phyloP scores from a whole-genome alignment of 1,140 invertebrate species.

The Scaptomyza pallida region DNA sequence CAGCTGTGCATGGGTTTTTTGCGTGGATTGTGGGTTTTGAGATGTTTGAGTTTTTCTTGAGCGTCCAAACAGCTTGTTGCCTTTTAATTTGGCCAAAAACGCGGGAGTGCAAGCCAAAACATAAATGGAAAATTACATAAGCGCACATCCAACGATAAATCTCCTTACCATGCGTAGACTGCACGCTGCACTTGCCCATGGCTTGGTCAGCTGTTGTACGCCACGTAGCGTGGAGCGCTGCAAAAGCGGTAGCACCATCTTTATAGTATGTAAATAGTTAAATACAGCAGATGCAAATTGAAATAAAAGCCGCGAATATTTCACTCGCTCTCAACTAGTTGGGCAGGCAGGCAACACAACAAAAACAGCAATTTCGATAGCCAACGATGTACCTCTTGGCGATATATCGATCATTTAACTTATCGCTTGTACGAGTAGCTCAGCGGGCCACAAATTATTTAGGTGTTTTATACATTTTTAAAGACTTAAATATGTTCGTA shows the following conservation, averaged over 20 bases:
- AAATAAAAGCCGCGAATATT: conserved; percentile 43
- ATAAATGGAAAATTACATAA: conserved; percentile 61
- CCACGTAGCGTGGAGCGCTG: conserved; percentile 65
- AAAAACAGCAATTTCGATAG: conserved; percentile 41
- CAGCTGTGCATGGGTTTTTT: neutral
- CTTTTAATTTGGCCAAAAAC: conserved; percentile 1
- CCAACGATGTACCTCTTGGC: conserved; percentile 1
- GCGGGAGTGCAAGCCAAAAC: conserved; percentile 21
- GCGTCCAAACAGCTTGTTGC: neutral
- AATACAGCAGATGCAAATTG: conserved; percentile 21
- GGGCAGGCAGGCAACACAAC: conserved; percentile 34
- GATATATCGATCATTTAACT: conserved; percentile 20
- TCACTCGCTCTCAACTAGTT: conserved; percentile 22
- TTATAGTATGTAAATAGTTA: conserved; percentile 30
- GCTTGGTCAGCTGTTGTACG: conserved; percentile 68
- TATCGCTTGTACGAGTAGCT: neutral
- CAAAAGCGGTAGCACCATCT: conserved; percentile 74
- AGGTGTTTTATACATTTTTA: too few species aligned
- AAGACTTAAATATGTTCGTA: too few species aligned
- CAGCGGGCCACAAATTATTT: too few species aligned
- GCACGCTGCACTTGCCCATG: conserved; percentile 56
- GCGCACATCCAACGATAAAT: conserved; percentile 28
- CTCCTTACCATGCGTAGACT: conserved; percentile 73
- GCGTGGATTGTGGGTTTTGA: neutral
- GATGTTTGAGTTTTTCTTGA: neutral